Evolutionary conservation across 2,888 invertebrate genomes (phyloP).

Genomic region (Psylliodes chrysocephalus): DNA sequence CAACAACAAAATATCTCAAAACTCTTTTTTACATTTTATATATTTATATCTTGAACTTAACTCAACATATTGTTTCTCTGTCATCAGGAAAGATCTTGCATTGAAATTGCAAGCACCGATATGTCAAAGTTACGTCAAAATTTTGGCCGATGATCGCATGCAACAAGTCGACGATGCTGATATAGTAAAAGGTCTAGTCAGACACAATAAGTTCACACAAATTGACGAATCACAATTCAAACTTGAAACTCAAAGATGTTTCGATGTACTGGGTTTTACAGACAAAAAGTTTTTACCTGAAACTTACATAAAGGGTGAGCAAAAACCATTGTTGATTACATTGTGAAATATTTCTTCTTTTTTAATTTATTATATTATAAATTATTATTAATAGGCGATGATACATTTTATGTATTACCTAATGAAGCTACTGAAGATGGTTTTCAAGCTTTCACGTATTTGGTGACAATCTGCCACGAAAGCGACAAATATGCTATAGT

Average conservation of each 20-base stretch:
- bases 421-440: conserved; percentile 29
- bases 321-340: not conserved
- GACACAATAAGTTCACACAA: conserved; percentile 45
- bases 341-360: too few species aligned
- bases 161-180: conserved; percentile 33
- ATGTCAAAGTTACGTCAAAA: conserved; percentile 18
- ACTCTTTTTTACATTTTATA: too few species aligned
- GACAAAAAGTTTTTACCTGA: conserved; percentile 42
- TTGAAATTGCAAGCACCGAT: conserved; percentile 30
- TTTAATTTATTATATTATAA: not conserved
- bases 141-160: conserved; percentile 40
- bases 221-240: conserved; percentile 45
- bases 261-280: conserved; percentile 44
- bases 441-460: conserved; percentile 37
- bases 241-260: conserved; percentile 41
- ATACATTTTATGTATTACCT: conserved; percentile 41
- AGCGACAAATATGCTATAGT: conserved; percentile 42
- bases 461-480: conserved; percentile 39
- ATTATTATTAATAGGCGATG: conserved; percentile 33
- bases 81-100: conserved; percentile 33
- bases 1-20: too few species aligned
- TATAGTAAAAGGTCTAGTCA: conserved; percentile 38
- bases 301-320: conserved; percentile 30
- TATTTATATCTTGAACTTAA: too few species aligned
- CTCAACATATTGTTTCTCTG: too few species aligned